Evolutionary conservation across 2,113 vertebrate genomes (phyloP), one percentile per base, ranked within the genome.

Genomic region (Thalassarche chlororhynchos): DNA sequence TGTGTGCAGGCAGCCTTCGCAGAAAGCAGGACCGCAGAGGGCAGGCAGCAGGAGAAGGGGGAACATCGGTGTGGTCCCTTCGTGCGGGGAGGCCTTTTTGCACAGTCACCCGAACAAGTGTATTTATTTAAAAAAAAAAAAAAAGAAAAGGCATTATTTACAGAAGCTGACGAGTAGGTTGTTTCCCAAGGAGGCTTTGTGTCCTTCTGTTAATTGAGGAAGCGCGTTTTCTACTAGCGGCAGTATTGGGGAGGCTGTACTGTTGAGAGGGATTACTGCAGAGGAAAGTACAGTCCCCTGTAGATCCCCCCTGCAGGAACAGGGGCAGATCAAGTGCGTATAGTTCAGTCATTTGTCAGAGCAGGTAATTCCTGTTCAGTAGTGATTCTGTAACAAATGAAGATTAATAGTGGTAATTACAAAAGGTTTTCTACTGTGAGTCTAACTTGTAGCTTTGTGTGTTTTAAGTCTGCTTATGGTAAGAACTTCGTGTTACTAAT

Each of bases 381-480:
- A 40, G 47, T 17, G 10, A 12, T 29, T 85, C 42, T 44, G 18
- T 26, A 52, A 32, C 21, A 66, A 54, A 46, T 7, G 2, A 26
- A 29, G 14, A 24, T 20, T 32, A 17, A 15, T 52, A 66, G 20
- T 0, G 1, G 40, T 38, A 66, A 12, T 12, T 57, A 13, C 31
- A 49, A 84, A 38, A 36, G 9, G 5, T 34, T 77, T 84, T 49
- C 14, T 71, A 1, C 16, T 25, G 4, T 34, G 44, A n/a, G 20
- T 38, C 17, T 19, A 0, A 0, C 36, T 34, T 54, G 11, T 23
- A 8, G 2, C 38, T 69, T 77, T 61, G 4, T 57, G 14, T 21
- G 14, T 23, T 23, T 82, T 25, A 61, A 20, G 19, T 15, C 0
- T 5, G 72, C 23, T 77, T 0, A 0, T 8, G 12, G 14, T 57